Evolutionary conservation across 2,113 vertebrate species (phyloP).

Genomic region (Triplophysa dalaica): DNA sequence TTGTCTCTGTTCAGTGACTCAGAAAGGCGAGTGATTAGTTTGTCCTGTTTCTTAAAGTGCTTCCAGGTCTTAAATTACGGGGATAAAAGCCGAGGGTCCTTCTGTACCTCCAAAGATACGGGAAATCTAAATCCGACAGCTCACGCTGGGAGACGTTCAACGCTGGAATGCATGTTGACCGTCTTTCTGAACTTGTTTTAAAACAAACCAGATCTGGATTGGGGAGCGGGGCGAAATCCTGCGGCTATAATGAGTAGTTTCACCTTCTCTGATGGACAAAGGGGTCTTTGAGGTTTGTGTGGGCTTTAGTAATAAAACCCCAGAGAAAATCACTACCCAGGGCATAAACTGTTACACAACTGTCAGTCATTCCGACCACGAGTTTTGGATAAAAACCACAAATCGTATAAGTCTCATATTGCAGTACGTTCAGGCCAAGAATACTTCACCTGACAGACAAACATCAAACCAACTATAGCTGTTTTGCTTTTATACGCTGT

Average conservation of each 20-base stretch:
- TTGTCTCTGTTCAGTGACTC: constrained; percentile 72
- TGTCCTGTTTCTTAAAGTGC: constrained; percentile 68
- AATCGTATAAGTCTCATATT: too few species aligned
- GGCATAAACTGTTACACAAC: constrained; percentile 51
- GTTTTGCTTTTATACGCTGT: too few species aligned
- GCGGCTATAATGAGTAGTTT: constrained; percentile 64
- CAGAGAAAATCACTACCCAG: constrained; percentile 72
- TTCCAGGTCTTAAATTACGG: constrained; percentile 68
- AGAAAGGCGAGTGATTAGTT: constrained; percentile 71
- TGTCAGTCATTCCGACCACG: constrained; percentile 24
- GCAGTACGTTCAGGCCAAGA: too few species aligned
- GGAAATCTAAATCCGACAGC: constrained; percentile 45
- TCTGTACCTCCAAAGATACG: constrained; percentile 48
- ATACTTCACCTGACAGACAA: too few species aligned
- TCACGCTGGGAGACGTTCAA: constrained; percentile 42
- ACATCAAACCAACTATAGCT: background rate
- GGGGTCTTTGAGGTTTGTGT: constrained; percentile 70
- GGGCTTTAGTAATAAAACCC: constrained; percentile 69
- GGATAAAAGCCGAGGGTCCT: constrained; percentile 66
- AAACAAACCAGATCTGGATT: constrained; percentile 62
- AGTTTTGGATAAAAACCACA: background rate
- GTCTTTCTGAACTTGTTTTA: constrained; percentile 60
- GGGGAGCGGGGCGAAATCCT: constrained; percentile 45
- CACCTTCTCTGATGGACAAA: constrained; percentile 74
- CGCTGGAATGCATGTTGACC: constrained; percentile 63